Base-by-base conservation (phyloP, 2,113 vertebrate genomes). In the Platichthys flesus region DNA sequence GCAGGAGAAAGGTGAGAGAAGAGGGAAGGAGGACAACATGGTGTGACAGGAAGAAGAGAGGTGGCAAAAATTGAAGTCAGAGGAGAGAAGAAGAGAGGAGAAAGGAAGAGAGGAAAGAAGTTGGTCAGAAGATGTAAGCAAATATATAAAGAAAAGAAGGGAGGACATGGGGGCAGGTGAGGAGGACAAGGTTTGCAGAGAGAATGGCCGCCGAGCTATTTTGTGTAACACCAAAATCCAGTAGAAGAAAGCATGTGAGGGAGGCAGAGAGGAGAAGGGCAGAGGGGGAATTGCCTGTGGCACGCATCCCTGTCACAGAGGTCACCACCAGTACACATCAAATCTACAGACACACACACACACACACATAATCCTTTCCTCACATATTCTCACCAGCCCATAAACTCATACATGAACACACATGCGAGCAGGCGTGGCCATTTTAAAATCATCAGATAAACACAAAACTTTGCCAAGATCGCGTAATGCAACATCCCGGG, bases 271-370 rank as follows among this genome's bases (percentile, higher is more conserved):
- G 52, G n/a, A 71, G 45, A 31, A 28, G 28, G 52, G 21, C 13
- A 20, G 5, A 61, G 60, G n/a, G 37, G 67, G 64, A 68, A 47
- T 21, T 18, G 73, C 47, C 35, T 82, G 61, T 71, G 66, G 64
- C 79, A 90, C 35, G 47, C 63, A 78, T 55, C 59, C 15, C 51
- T 75, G 74, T 82, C 67, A 81, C 31, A 71, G 69, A 65, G 80
- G 65, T 90, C 80, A 83, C 54, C 67, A 64, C 26, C 49, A 13
- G 63, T 73, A 52, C 70, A 65, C 67, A 47, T 28, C 63, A 65
- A 71, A 47, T 28, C 60, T 31, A 71, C 75, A 62, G 40, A 74
- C 45, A 64, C 49, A 9, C 3, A 71, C 75, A 62, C 56, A 74
- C 45, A 64, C 42, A 56, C 20, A 9, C 49, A 9, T 71, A 63